Evolutionary conservation across 2,888 invertebrate species (phyloP), one percentile per base, ranked within the genome.

Genomic region (Mayetiola destructor): DNA sequence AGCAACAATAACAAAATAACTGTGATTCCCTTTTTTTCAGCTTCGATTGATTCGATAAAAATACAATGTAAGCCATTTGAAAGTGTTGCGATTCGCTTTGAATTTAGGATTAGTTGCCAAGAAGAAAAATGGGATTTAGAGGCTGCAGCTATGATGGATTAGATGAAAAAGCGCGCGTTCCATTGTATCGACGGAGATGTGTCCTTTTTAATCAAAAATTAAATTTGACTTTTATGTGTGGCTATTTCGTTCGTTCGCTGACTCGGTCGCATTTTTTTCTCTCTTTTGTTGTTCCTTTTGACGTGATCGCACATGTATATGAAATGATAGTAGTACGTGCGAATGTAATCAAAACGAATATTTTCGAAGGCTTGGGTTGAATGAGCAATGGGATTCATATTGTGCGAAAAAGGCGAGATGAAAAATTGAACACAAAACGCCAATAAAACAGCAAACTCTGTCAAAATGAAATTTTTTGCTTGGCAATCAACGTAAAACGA

Each of bases 131-230:
- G n/a, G n/a, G n/a, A n/a, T n/a, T n/a, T n/a, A n/a, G n/a, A n/a
- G n/a, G n/a, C n/a, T n/a, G n/a, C n/a, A n/a, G n/a, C n/a, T n/a
- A n/a, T n/a, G n/a, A n/a, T n/a, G n/a, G n/a, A n/a, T n/a, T 9
- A 32, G 48, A 9, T n/a, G 27, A 48, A 48, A 27, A n/a, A 12
- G 48, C 27, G 48, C 48, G 48, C 27, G 23, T 3, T 14, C 27
- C 48, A 16, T 48, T 23, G 23, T 23, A 23, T 23, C 27, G 48
- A 23, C 27, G 27, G 23, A 27, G 27, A 27, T 48, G 48, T 48
- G 27, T 48, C 48, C 48, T 48, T 48, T 48, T 48, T 48, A 27
- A 48, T 48, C 23, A 48, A 48, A 48, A 48, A 48, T 48, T 48
- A 27, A 48, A 48, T 48, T 48, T 27, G 27, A 27, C 48, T 27